Percentiles rank a stretch among this genome's conserved stretches.
These are phyloP conservation scores for Mus spicilegus DNA, from an alignment of 2,113 vertebrate species.

Conservation along the genomic window DNA sequence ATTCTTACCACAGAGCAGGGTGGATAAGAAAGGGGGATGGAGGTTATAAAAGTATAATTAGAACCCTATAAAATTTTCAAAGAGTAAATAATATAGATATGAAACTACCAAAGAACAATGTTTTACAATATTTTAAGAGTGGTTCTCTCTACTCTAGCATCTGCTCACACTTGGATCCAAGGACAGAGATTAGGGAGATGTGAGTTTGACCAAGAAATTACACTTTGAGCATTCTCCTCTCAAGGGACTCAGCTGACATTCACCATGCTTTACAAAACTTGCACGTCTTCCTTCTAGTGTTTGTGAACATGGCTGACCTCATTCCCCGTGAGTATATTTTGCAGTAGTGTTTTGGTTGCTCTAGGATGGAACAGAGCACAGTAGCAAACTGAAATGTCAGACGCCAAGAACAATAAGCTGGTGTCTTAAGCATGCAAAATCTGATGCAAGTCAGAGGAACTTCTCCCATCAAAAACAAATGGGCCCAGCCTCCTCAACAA, in stretches of 20 bases:
- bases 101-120: neutral
- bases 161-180: neutral
- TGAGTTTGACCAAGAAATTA: neutral
- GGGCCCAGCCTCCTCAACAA: neutral
- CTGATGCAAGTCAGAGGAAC: neutral
- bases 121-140: neutral
- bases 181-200: neutral
- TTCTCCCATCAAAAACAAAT: neutral
- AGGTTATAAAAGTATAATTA: neutral
- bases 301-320: neutral
- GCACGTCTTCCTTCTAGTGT: neutral
- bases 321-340: neutral
- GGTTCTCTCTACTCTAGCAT: neutral
- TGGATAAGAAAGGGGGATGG: neutral
- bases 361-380: neutral
- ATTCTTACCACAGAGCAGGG: neutral
- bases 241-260: neutral
- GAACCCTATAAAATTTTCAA: neutral
- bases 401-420: neutral
- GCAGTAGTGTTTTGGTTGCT: neutral
- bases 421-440: neutral
- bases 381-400: slow-evolving; percentile 5
- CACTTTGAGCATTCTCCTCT: neutral
- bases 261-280: neutral
- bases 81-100: neutral